phyloP scores from a whole-genome alignment of 1,140 invertebrate species.

The Diorhabda elongata region DNA sequence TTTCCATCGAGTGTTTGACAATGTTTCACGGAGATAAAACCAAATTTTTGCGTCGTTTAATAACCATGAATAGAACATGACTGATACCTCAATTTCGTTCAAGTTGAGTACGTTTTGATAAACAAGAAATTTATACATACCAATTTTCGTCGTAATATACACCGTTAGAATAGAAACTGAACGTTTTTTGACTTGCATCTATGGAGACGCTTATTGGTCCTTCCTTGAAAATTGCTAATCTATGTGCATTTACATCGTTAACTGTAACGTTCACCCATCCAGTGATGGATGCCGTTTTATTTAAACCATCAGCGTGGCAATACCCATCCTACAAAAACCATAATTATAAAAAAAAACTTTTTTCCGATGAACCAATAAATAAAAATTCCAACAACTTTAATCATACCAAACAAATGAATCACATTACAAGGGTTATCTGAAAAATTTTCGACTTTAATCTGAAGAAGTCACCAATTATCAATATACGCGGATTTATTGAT shows the following conservation, averaged over 20 bases:
- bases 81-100: no score
- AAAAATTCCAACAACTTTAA: background rate
- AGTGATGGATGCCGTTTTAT: conserved; percentile 69
- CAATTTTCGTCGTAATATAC: conserved; percentile 84
- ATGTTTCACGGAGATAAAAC: no score
- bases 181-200: conserved; percentile 82
- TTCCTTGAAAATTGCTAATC: conserved; percentile 79
- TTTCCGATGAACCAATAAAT: background rate
- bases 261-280: conserved; percentile 88
- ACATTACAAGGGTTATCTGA: no score
- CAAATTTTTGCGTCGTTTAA: no score
- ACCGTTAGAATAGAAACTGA: conserved; percentile 87
- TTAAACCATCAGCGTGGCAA: conserved; percentile 76
- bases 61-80: no score
- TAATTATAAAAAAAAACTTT: no score
- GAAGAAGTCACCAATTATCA: no score
- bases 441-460: no score
- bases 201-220: conserved; percentile 91
- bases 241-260: conserved; percentile 70
- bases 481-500: no score
- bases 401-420: background rate
- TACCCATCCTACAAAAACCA: conserved; percentile 68
- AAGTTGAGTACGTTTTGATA: no score
- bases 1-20: no score
- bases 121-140: conserved; percentile 52